Evolutionary conservation across 2,797 vertebrate genomes (phyloP).

Genomic region (Scleropages formosus): DNA sequence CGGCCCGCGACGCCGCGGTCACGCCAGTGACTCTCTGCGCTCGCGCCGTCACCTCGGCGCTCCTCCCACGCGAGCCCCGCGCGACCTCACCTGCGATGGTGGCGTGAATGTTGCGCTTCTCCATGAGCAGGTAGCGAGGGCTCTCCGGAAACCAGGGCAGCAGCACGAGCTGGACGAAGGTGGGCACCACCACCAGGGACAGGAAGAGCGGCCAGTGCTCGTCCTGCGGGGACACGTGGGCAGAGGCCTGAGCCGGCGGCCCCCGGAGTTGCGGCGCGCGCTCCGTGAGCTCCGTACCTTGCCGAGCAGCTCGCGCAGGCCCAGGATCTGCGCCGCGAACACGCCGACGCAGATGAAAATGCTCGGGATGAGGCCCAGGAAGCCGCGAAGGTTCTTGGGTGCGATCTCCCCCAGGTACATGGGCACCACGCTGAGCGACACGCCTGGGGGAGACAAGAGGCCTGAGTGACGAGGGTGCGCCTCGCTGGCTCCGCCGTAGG

Average conservation of each 20-base stretch:
- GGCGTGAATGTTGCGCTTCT: slow-evolving; percentile 76
- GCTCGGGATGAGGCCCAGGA: slow-evolving; percentile 81
- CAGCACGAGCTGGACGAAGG: slow-evolving; percentile 79
- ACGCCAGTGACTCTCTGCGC: neutral
- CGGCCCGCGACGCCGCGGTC: too few relatives aligned
- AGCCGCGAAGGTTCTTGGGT: slow-evolving; percentile 82
- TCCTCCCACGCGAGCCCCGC: neutral
- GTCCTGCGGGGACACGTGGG: slow-evolving; percentile 65
- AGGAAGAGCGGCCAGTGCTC: slow-evolving; percentile 85
- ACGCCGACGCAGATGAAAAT: slow-evolving; percentile 86
- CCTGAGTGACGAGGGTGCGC: neutral
- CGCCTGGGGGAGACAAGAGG: slow-evolving; percentile 59
- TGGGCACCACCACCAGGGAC: slow-evolving; percentile 75
- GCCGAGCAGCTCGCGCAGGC: slow-evolving; percentile 84
- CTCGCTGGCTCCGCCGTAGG: neutral
- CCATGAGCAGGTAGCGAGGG: slow-evolving; percentile 85
- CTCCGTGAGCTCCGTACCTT: slow-evolving; percentile 59
- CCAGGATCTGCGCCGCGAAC: slow-evolving; percentile 80
- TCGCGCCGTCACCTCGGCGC: neutral
- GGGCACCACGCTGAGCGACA: slow-evolving; percentile 83
- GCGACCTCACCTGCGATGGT: slow-evolving; percentile 75
- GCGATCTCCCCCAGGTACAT: slow-evolving; percentile 90
- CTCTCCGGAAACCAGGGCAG: slow-evolving; percentile 90
- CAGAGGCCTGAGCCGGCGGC: neutral
- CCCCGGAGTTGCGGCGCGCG: too few relatives aligned